Percentiles rank a stretch among this genome's conserved stretches.
Evolutionary conservation across 2,113 vertebrate genomes (phyloP).

Genomic region (Perca flavescens): DNA sequence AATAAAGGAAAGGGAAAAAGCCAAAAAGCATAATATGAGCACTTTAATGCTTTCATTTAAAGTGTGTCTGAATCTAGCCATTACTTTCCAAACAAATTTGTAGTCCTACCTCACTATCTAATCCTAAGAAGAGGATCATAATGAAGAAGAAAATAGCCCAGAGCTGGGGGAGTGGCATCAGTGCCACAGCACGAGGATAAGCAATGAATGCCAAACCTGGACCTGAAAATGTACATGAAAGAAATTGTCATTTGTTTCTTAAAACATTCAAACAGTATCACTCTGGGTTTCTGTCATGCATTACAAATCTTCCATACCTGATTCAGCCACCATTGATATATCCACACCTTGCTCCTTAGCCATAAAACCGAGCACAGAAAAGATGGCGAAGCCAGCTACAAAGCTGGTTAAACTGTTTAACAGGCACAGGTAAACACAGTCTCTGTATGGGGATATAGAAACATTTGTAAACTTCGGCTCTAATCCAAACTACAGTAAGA

Average conservation of each 20-base stretch:
- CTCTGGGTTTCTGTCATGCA: background rate
- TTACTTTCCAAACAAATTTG: background rate
- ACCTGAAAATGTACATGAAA: conserved; percentile 63
- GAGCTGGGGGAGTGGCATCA: conserved; percentile 86
- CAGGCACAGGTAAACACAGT: conserved; percentile 90
- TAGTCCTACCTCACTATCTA: conserved; percentile 83
- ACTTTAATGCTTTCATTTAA: too few relatives aligned
- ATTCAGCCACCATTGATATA: conserved; percentile 91
- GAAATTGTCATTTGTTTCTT: background rate
- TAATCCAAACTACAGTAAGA: background rate
- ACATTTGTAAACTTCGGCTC: background rate
- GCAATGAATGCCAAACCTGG: conserved; percentile 86
- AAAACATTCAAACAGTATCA: background rate
- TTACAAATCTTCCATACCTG: conserved; percentile 80
- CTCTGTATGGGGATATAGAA: conserved; percentile 79
- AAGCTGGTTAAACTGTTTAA: conserved; percentile 95
- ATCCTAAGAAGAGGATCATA: conserved; percentile 85
- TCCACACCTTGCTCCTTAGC: conserved; percentile 88
- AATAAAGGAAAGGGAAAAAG: too few relatives aligned
- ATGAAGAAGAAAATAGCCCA: conserved; percentile 87
- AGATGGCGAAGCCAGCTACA: conserved; percentile 93
- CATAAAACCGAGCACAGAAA: conserved; percentile 94
- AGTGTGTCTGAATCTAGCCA: background rate
- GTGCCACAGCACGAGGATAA: conserved; percentile 83
- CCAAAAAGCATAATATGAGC: too few relatives aligned